phyloP scores from a whole-genome alignment of 2,113 vertebrate species.

The Phalacrocorax aristotelis region DNA sequence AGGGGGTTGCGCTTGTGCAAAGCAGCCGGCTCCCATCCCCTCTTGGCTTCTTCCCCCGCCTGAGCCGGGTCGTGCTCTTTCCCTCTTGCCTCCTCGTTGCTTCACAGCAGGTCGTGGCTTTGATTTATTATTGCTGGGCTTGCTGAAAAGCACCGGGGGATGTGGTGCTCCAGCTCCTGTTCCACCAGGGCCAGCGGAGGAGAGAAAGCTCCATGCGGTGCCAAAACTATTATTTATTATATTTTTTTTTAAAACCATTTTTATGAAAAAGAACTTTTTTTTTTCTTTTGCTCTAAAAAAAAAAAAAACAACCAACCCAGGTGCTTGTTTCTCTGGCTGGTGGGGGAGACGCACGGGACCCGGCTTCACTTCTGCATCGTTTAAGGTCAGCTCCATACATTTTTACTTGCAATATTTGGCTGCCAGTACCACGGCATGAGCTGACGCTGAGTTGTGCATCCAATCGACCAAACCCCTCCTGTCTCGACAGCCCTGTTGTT shows the following conservation, averaged over 20 bases:
- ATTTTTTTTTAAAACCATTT: neutral
- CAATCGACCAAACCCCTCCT: neutral
- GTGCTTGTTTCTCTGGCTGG: neutral
- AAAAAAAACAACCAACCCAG: too few relatives aligned
- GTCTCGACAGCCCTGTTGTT: fast-evolving
- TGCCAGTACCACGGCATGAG: neutral
- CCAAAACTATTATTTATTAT: neutral
- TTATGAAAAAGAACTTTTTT: neutral
- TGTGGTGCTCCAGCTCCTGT: neutral
- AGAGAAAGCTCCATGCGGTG: fast-evolving
- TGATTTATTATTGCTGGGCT: neutral
- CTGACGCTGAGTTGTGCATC: neutral
- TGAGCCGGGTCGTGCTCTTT: neutral
- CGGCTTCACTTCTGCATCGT: neutral
- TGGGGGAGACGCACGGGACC: neutral
- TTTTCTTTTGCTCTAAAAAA: neutral
- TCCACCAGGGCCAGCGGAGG: neutral
- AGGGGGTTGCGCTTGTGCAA: neutral
- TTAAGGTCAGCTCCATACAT: neutral
- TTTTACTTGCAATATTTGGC: neutral
- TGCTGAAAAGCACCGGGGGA: neutral
- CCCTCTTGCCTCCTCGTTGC: neutral
- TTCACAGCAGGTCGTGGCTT: neutral
- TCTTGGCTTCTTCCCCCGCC: neutral
- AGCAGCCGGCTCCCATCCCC: neutral